Evolutionary conservation across 2,888 invertebrate species (phyloP).

Genomic region (Lapara coniferarum): DNA sequence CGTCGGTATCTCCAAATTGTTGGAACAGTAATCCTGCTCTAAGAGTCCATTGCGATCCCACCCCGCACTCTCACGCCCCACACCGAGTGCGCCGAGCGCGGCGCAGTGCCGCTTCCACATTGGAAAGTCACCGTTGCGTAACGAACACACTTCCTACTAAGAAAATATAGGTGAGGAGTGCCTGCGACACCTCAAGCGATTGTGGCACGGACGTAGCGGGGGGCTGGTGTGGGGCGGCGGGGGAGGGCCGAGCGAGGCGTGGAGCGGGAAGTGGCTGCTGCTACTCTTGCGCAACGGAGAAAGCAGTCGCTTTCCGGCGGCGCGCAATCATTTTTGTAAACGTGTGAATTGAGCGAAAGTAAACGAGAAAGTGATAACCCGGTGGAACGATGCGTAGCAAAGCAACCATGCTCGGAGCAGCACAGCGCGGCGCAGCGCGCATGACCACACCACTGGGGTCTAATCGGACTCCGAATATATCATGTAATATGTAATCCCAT

Average conservation of each 20-base stretch:
- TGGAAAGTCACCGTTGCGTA: constrained; percentile 71
- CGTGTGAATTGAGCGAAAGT: constrained; percentile 82
- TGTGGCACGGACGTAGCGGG: constrained; percentile 34
- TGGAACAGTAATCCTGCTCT: constrained; percentile 27
- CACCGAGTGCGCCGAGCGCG: neutral
- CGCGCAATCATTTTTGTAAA: constrained; percentile 80
- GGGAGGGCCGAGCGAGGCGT: constrained; percentile 40
- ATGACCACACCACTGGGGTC: no score
- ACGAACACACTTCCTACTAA: constrained; percentile 70
- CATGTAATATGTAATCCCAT: no score
- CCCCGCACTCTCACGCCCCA: neutral
- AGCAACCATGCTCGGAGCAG: neutral
- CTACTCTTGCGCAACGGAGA: constrained; percentile 77
- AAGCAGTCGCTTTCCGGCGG: constrained; percentile 77
- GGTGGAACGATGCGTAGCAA: neutral
- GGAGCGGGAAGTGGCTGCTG: constrained; percentile 68
- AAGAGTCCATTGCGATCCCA: neutral
- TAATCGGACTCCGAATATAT: no score
- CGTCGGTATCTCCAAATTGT: constrained; percentile 41
- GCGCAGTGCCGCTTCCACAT: constrained; percentile 36
- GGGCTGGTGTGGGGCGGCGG: constrained; percentile 33
- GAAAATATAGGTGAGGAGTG: constrained; percentile 78
- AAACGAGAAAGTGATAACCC: constrained; percentile 64
- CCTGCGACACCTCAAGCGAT: constrained; percentile 30
- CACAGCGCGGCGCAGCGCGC: no score